A percentile compares a stretch with the other conserved stretches of the same genome.
Conservation (phyloP, 2,888 invertebrate species). For the Ormyrus nitidulus region DNA sequence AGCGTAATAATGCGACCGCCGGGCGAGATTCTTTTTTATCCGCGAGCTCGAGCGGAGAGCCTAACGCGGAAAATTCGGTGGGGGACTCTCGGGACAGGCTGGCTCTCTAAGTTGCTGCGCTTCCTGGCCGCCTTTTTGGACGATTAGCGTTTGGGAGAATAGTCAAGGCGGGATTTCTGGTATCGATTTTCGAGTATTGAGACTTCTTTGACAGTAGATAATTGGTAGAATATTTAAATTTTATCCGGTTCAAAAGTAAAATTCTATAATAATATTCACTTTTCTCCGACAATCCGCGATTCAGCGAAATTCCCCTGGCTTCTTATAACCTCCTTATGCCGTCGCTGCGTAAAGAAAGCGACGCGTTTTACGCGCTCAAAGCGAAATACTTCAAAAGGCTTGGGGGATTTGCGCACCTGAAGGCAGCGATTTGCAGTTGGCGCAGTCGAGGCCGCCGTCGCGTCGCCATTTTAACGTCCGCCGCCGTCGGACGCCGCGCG, state of each 20-base stretch:
- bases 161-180: not conserved
- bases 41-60: not conserved
- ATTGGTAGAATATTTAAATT: too few species aligned
- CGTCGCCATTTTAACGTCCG: constrained; percentile 43
- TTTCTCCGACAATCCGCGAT: not conserved
- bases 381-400: constrained; percentile 20
- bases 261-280: too few species aligned
- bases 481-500: constrained; percentile 18
- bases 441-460: constrained; percentile 4
- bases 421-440: not conserved
- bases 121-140: too few species aligned
- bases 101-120: not conserved
- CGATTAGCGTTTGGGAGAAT: not conserved
- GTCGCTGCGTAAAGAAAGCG: too few species aligned
- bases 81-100: not conserved
- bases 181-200: too few species aligned
- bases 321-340: too few species aligned
- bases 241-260: too few species aligned
- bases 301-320: not conserved
- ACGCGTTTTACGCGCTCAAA: not conserved
- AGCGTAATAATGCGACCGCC: constrained; percentile 73
- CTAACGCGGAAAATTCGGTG: constrained; percentile 17
- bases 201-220: too few species aligned
- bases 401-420: constrained; percentile 3
- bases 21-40: not conserved